A percentile compares a stretch with the other conserved stretches of the same genome.
phyloP scores from a whole-genome alignment of 2,113 vertebrate genomes.

The Chaenogobius annularis region DNA sequence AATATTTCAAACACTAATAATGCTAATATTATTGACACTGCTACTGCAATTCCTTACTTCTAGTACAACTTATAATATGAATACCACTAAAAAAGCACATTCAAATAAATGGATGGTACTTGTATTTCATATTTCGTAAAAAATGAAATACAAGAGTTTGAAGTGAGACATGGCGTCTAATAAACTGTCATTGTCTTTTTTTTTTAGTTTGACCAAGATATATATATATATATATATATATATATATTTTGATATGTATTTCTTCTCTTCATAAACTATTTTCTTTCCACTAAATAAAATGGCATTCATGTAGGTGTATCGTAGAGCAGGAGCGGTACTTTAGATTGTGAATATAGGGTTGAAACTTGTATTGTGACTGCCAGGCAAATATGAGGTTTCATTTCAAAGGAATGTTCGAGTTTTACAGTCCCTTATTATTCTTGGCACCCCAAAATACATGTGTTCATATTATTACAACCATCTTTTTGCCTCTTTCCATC shows the following conservation, averaged over 20 bases:
- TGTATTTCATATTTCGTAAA: too few species aligned
- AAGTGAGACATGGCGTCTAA: too few species aligned
- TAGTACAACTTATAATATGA: too few species aligned
- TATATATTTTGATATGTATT: too few species aligned
- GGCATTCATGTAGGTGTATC: constrained; percentile 15
- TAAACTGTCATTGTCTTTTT: too few species aligned
- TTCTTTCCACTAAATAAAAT: background rate
- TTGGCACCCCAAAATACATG: constrained; percentile 75
- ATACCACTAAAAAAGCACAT: too few species aligned
- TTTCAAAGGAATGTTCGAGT: constrained; percentile 75
- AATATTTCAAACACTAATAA: background rate
- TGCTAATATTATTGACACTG: too few species aligned
- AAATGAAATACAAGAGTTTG: too few species aligned
- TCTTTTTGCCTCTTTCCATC: constrained; percentile 58
- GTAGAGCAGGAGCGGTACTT: constrained; percentile 26
- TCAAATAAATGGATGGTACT: too few species aligned
- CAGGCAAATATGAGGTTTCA: constrained; percentile 72
- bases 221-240: too few species aligned
- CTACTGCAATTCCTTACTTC: background rate
- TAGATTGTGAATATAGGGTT: constrained; percentile 62
- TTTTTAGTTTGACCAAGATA: too few species aligned
- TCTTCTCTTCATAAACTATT: too few species aligned
- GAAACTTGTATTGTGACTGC: constrained; percentile 64
- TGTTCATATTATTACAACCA: constrained; percentile 69
- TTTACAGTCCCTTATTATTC: constrained; percentile 75